Evolutionary conservation across 2,797 vertebrate genomes (phyloP).

Genomic region (Enteromius trimaculatus): DNA sequence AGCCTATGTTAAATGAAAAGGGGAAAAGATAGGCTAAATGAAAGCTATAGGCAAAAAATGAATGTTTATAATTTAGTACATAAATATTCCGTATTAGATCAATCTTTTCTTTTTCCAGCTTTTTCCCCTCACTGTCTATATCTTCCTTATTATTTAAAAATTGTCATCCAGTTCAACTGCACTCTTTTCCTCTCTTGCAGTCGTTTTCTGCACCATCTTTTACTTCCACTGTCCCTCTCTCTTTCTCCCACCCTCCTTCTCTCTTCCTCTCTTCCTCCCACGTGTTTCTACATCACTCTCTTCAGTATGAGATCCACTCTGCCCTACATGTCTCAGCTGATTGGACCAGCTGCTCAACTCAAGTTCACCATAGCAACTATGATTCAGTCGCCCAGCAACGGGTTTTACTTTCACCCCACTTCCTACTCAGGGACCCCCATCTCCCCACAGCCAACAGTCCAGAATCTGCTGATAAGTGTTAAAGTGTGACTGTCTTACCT

Average conservation of each 20-base stretch:
- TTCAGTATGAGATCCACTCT: constrained; percentile 78
- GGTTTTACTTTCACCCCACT: constrained; percentile 66
- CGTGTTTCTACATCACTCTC: constrained; percentile 80
- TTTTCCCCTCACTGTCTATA: not conserved
- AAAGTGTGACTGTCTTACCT: constrained; percentile 34
- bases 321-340: constrained; percentile 79
- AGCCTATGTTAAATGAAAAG: not conserved
- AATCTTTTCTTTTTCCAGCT: not conserved
- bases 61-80: not conserved
- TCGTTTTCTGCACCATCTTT: constrained; percentile 22
- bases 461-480: constrained; percentile 44
- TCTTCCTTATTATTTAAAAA: not conserved
- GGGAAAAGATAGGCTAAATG: too few species aligned
- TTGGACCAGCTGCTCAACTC: constrained; percentile 83
- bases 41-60: not conserved
- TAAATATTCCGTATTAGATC: not conserved
- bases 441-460: constrained; percentile 49
- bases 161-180: not conserved
- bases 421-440: constrained; percentile 56
- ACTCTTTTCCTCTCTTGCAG: constrained; percentile 2
- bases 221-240: constrained; percentile 10
- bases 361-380: constrained; percentile 88
- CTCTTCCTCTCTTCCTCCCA: constrained; percentile 66
- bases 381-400: constrained; percentile 83
- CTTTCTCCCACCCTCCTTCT: constrained; percentile 27